Conservation (phyloP, 2,113 vertebrate genomes). For the Pogona vitticeps region DNA sequence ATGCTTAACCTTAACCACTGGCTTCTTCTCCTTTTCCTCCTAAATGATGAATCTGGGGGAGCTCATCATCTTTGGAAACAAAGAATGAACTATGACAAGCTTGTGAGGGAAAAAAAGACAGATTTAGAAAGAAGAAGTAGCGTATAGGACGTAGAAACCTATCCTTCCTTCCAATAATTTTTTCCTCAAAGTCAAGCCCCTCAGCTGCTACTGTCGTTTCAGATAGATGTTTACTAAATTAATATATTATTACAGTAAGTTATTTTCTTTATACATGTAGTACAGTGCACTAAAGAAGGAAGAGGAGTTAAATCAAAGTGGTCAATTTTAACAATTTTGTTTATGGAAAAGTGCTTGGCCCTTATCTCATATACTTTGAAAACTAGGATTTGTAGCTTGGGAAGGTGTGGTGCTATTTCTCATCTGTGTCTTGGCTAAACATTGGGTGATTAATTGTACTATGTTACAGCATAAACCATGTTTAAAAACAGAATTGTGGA, state of each 20-base stretch:
- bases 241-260: background rate
- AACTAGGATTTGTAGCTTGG: conserved; percentile 32
- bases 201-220: background rate
- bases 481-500: conserved; percentile 25
- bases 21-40: too few relatives aligned
- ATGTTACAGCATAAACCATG: conserved; percentile 22
- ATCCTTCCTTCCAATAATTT: background rate
- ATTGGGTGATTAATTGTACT: conserved; percentile 28
- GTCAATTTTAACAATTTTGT: background rate
- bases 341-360: background rate
- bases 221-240: background rate
- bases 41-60: too few relatives aligned
- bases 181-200: background rate
- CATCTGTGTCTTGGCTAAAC: conserved; percentile 44
- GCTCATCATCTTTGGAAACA: too few relatives aligned
- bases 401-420: conserved; percentile 11
- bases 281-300: background rate
- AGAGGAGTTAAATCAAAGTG: background rate
- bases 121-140: background rate
- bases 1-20: too few relatives aligned
- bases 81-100: too few relatives aligned
- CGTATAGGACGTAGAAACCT: background rate
- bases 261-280: background rate
- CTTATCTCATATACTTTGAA: background rate
- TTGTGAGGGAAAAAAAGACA: background rate